Evolutionary conservation across 2,113 vertebrate species (phyloP), one percentile per base, ranked within the genome.

Genomic region (Rhinoderma darwinii): DNA sequence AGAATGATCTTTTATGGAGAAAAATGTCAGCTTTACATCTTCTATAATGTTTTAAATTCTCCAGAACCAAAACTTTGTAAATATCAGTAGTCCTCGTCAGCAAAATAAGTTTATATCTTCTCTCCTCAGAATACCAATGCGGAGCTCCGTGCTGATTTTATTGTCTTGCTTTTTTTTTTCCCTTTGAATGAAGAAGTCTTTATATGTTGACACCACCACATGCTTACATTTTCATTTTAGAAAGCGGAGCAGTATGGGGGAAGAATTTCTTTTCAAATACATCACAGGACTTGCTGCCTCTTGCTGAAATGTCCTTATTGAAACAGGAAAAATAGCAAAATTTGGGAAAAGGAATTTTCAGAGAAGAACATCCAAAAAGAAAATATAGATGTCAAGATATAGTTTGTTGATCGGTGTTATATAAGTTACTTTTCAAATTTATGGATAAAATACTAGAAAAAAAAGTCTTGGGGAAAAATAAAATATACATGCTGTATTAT

Each of bases 1-100:
- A 86, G 39, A 1, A 9, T 81, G 32, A 15, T 83, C 56, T 83
- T 90, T 89, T 83, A 68, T 88, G 76, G 84, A 89, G 88, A 2
- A 35, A 89, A 88, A 82, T 86, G 84, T 1, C n/a, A 41, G 2
- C 30, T 89, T 88, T 66, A 4, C 0, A 0, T 39, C 88, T 88
- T 86, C 22, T 4, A 87, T 88, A 88, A 89, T n/a, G 0, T 59
- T 4, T 89, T 88, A 74, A 86, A 88, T 0, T 76, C 86, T 91
- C 89, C 88, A 35, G 51, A 18, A 81, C 17, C 27, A 44, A 86
- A 54, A 78, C 1, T 72, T 90, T 59, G 14, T 51, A 35, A 68
- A 17, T 50, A 84, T 51, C 11, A 86, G 14, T 78, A 68, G 20
- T 79, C 10, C 59, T 50, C 59, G 56, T 86, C 75, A 79, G 74